A percentile compares a stretch with the other conserved stretches of the same genome.
These are phyloP conservation scores for Euwallacea fornicatus DNA, from an alignment of 1,140 invertebrate species.

Conservation along the genomic window DNA sequence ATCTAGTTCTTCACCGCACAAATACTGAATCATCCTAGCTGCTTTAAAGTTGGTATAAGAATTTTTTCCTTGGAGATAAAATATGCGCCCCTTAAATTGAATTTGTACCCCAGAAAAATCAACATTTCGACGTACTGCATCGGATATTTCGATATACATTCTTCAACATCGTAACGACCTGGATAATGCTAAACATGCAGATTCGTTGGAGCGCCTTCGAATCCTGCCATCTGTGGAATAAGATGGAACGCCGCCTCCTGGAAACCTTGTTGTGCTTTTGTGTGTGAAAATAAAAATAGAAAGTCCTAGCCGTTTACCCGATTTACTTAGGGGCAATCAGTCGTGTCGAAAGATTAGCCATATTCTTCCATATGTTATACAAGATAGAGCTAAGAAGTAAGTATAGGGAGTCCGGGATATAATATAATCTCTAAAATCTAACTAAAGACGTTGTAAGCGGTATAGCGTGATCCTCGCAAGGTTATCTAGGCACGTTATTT, in stretches of 20 bases:
- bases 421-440: no score
- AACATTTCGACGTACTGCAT: neutral
- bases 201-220: conserved; percentile 13
- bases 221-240: conserved; percentile 27
- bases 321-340: conserved; percentile 16
- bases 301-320: conserved; percentile 14
- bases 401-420: no score
- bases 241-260: conserved; percentile 15
- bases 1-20: no score
- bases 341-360: conserved; percentile 17
- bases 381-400: no score
- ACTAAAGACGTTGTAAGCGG: no score
- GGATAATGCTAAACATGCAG: conserved; percentile 28
- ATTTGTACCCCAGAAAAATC: conserved; percentile 6
- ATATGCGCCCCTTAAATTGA: no score
- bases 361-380: no score
- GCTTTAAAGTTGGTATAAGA: no score
- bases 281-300: conserved; percentile 26
- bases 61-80: no score
- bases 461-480: conserved; percentile 5
- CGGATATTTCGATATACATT: conserved; percentile 24
- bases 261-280: conserved; percentile 17
- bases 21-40: no score
- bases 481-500: conserved; percentile 30
- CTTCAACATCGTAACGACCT: conserved; percentile 20